Percentiles rank a stretch among this genome's conserved stretches.
Conservation (phyloP, 2,888 invertebrate genomes). For the Germaria angustata region DNA sequence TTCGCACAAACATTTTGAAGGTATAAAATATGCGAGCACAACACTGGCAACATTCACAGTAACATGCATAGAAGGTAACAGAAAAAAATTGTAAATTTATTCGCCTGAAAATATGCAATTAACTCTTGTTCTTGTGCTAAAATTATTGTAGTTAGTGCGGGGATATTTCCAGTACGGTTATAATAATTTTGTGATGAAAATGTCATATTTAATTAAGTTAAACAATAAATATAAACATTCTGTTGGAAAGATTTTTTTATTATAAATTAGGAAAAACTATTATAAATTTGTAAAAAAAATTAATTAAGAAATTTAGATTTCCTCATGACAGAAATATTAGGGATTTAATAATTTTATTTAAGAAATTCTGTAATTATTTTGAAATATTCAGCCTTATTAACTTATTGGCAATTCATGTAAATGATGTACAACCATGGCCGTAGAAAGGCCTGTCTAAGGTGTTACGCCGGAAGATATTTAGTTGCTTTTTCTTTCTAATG, state of each 20-base stretch:
- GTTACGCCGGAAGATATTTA: too few relatives aligned
- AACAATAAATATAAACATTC: constrained; percentile 54
- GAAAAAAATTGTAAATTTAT: constrained; percentile 57
- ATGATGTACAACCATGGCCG: too few relatives aligned
- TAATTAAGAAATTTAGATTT: background rate
- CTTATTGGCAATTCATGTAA: too few relatives aligned
- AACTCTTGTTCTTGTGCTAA: constrained; percentile 41
- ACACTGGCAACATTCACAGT: background rate
- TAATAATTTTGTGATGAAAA: constrained; percentile 61
- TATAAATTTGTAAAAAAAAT: background rate
- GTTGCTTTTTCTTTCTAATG: too few relatives aligned
- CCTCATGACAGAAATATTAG: background rate
- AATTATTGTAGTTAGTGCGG: background rate
- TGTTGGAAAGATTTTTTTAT: constrained; percentile 17
- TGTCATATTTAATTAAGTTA: constrained; percentile 64
- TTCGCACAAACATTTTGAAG: constrained; percentile 16
- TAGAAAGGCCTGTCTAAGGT: too few relatives aligned
- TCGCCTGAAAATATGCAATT: constrained; percentile 67
- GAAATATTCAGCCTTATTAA: too few relatives aligned
- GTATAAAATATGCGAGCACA: constrained; percentile 35
- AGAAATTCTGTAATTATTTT: too few relatives aligned
- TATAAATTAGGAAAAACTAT: background rate
- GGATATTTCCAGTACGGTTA: background rate
- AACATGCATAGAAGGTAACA: constrained; percentile 7
- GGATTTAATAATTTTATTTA: too few relatives aligned